Percentiles rank a stretch among this genome's conserved stretches.
Conservation (phyloP, 2,113 vertebrate genomes). For the Hippopotamus amphibius region DNA sequence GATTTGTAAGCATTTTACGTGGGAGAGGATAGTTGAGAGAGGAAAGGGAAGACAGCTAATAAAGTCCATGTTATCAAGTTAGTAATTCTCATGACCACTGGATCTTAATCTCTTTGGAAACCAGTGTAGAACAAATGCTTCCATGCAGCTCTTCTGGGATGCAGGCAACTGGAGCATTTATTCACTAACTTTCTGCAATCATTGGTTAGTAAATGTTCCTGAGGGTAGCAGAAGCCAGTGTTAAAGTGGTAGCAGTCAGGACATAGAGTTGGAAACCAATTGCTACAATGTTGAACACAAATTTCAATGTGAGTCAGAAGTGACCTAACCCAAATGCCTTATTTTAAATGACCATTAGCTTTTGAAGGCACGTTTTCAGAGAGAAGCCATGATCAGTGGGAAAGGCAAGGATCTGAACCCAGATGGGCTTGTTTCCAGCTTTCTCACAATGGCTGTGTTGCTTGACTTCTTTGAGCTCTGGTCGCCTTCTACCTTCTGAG, state of each 20-base stretch:
- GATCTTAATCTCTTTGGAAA: neutral
- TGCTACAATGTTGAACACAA: neutral
- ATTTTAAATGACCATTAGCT: neutral
- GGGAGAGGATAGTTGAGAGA: neutral
- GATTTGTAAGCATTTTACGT: neutral
- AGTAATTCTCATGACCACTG: neutral
- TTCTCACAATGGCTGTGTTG: rapidly evolving
- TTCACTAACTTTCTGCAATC: neutral
- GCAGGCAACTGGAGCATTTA: neutral
- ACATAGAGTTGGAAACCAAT: neutral
- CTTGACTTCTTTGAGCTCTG: neutral
- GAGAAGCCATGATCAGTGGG: neutral
- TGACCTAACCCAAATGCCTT: neutral
- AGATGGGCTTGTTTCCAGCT: neutral
- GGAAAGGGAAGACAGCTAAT: neutral
- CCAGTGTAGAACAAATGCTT: neutral
- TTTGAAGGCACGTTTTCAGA: neutral
- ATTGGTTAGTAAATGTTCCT: neutral
- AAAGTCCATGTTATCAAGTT: rapidly evolving
- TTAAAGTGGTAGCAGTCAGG: neutral
- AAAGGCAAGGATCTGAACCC: neutral
- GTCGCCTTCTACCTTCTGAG: neutral
- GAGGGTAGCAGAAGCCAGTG: neutral
- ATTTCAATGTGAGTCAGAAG: neutral
- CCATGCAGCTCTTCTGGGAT: neutral